phyloP scores from a whole-genome alignment of 2,113 vertebrate genomes.

The Delphinus delphis region DNA sequence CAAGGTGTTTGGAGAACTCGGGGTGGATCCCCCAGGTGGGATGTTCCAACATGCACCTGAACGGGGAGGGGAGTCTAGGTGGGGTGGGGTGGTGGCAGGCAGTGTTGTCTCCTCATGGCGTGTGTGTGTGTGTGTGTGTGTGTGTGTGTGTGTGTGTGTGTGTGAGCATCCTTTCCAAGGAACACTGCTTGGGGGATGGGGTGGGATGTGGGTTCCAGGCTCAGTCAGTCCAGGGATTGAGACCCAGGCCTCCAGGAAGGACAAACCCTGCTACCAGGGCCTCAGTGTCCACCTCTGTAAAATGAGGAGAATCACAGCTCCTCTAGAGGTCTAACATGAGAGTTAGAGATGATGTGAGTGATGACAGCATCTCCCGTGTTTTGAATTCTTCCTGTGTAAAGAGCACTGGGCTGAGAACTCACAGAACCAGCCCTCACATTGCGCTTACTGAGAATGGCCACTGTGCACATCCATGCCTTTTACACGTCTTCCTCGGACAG shows the following conservation, averaged over 20 bases:
- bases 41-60: not conserved
- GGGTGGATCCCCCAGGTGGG: not conserved
- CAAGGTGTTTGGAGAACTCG: not conserved
- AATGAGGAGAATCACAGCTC: not conserved
- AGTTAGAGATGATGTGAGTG: not conserved
- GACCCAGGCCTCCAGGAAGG: not conserved
- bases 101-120: too few species aligned
- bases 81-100: not conserved
- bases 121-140: not conserved
- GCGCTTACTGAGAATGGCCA: not conserved
- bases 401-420: too few species aligned
- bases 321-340: not conserved
- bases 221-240: not conserved
- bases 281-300: not conserved
- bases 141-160: not conserved
- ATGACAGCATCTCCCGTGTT: not conserved
- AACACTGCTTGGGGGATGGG: not conserved
- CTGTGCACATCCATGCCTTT: fast-evolving
- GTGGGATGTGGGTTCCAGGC: not conserved
- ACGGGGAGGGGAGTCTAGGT: too few species aligned
- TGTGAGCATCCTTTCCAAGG: not conserved
- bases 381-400: not conserved
- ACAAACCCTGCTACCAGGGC: not conserved
- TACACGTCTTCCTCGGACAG: fast-evolving
- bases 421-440: fast-evolving